A percentile compares a stretch with the other conserved stretches of the same genome.
phyloP scores from a whole-genome alignment of 2,113 vertebrate species.

The Arizona elegans region DNA sequence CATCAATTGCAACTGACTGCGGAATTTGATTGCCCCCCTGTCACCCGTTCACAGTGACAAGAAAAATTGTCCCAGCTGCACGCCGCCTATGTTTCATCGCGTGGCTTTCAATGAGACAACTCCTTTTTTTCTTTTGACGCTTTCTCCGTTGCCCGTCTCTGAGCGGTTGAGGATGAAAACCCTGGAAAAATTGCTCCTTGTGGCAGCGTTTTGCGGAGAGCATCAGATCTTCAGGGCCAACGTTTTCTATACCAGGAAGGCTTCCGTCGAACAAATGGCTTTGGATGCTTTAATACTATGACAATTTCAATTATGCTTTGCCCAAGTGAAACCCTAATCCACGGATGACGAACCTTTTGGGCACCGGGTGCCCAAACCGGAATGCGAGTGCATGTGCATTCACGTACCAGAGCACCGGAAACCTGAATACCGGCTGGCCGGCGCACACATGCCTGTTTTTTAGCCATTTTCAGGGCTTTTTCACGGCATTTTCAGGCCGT shows the following conservation, averaged over 20 bases:
- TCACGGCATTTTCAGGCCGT: no score
- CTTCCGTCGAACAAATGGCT: background rate
- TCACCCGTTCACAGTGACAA: background rate
- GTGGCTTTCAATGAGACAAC: background rate
- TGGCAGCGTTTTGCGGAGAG: background rate
- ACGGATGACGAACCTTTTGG: no score
- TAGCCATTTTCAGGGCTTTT: no score
- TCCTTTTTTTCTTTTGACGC: background rate
- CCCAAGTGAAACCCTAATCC: constrained; percentile 4
- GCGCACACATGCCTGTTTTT: no score
- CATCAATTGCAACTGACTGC: background rate
- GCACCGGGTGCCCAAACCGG: no score
- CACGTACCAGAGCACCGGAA: no score
- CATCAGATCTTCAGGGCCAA: background rate
- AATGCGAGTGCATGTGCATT: no score
- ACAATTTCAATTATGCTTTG: background rate
- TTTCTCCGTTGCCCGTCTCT: background rate
- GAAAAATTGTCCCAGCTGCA: background rate
- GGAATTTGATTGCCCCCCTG: background rate
- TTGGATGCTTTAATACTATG: background rate
- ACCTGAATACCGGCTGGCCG: no score
- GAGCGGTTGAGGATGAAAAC: background rate
- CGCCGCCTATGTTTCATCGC: background rate
- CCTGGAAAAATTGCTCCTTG: background rate
- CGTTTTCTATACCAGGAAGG: background rate